Evolutionary conservation across 2,888 invertebrate genomes (phyloP), one percentile per base, ranked within the genome.

Genomic region (Quadroppia sp.): DNA sequence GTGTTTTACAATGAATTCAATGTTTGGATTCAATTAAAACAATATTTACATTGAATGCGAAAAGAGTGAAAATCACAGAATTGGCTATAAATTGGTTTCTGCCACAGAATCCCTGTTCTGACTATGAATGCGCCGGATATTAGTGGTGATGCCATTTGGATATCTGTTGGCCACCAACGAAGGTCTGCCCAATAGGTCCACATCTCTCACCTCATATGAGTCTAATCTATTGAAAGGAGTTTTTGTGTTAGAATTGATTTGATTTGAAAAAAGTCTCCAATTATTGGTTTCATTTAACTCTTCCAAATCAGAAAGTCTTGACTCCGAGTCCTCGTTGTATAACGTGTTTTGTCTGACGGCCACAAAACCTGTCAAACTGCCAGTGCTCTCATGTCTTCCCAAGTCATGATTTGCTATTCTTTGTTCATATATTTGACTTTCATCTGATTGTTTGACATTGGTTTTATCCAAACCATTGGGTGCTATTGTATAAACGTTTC

Each of bases 221-320:
- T 64, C 64, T 11, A 40, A 40, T 64, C 20, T 28, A 59, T 64
- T 36, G 28, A 53, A 15, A 20, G n/a, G 15, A 1, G 13, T n/a
- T 50, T 71, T 23, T 6, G 48, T 25, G n/a, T 25, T 71, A 11
- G n/a, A 17, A 23, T 17, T 48, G 25, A 71, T 36, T 17, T 71
- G 48, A 40, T 71, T 71, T 7, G 71, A 36, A 48, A 48, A 71
- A 7, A 71, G 30, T 53, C 71, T n/a, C 71, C 71, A 71, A 71
- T 71, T 71, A 50, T 56, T 56, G 30, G 28, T 17, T 30, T 71
- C 56, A 9, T 3, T 45, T 3, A 32, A 13, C 4, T 77, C 76
- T 67, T 77, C 77, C 13, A 77, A 50, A 74, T 77, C 77, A 1
- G 77, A 76, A 1, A 77, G 70, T n/a, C 76, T 73, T 0, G 76